Evolutionary conservation across 2,888 invertebrate species (phyloP).

Genomic region (Aplocera efformata): DNA sequence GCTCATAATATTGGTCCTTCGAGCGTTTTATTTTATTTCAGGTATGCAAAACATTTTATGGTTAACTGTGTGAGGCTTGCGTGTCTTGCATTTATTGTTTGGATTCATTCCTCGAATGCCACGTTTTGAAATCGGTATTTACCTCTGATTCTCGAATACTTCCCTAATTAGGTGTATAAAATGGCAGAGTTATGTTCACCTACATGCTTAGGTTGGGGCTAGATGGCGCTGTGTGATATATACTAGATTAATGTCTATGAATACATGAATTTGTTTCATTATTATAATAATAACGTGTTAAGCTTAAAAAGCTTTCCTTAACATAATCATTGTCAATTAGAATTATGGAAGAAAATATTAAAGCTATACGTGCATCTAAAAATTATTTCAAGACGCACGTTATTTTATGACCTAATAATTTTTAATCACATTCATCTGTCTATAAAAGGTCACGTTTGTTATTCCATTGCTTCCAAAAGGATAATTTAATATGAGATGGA

Average conservation of each 20-base stretch:
- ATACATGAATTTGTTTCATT: too few species aligned
- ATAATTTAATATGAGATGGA: slow-evolving; percentile 19
- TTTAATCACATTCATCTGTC: too few species aligned
- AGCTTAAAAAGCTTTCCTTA: too few species aligned
- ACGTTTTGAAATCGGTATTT: slow-evolving; percentile 39
- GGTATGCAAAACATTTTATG: slow-evolving; percentile 56
- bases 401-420: too few species aligned
- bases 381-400: too few species aligned
- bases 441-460: not conserved
- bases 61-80: slow-evolving; percentile 51
- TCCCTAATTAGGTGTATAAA: slow-evolving; percentile 43
- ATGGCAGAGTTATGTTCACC: slow-evolving; percentile 24
- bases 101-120: slow-evolving; percentile 42
- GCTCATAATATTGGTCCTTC: slow-evolving; percentile 47
- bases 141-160: slow-evolving; percentile 38
- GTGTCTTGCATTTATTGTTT: slow-evolving; percentile 44
- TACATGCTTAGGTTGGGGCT: too few species aligned
- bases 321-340: too few species aligned
- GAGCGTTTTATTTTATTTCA: slow-evolving; percentile 54
- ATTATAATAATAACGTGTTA: too few species aligned
- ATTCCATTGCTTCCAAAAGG: slow-evolving; percentile 5
- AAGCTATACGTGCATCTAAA: too few species aligned
- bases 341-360: too few species aligned
- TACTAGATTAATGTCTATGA: too few species aligned
- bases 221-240: too few species aligned